Conservation (phyloP, 2,888 invertebrate species). For the Cosmia trapezina region DNA sequence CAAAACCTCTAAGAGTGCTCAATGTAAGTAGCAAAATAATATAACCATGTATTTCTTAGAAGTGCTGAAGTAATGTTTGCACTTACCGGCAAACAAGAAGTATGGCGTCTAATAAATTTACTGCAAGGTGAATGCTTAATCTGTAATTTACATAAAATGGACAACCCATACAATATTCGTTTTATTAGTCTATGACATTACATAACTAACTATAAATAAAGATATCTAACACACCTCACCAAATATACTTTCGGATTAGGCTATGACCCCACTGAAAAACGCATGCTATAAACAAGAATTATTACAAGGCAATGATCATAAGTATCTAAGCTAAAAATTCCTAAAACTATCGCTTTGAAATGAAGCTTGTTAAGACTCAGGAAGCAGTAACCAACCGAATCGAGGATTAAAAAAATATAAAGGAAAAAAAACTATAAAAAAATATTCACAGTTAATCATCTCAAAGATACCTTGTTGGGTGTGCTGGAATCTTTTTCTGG, state of each 20-base stretch:
- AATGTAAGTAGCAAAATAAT: slow-evolving; percentile 54
- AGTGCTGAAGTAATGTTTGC: slow-evolving; percentile 72
- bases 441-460: slow-evolving; percentile 71
- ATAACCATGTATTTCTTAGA: slow-evolving; percentile 49
- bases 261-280: slow-evolving; percentile 75
- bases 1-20: slow-evolving; percentile 58
- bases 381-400: slow-evolving; percentile 66
- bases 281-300: slow-evolving; percentile 71
- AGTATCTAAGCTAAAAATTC: slow-evolving; percentile 72
- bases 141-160: slow-evolving; percentile 80
- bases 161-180: slow-evolving; percentile 36
- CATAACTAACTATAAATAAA: slow-evolving; percentile 26
- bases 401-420: slow-evolving; percentile 66
- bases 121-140: slow-evolving; percentile 86
- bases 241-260: slow-evolving; percentile 61
- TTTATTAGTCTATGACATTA: slow-evolving; percentile 14
- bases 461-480: slow-evolving; percentile 92
- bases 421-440: slow-evolving; percentile 64
- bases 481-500: slow-evolving; percentile 93
- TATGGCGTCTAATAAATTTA: slow-evolving; percentile 84
- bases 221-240: slow-evolving; percentile 10
- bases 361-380: slow-evolving; percentile 74
- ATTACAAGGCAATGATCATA: slow-evolving; percentile 65
- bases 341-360: slow-evolving; percentile 71
- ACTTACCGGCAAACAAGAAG: slow-evolving; percentile 86